Percentiles rank a stretch among this genome's conserved stretches.
Conservation (phyloP, 1,140 invertebrate genomes). For the Ceratina australensis region DNA sequence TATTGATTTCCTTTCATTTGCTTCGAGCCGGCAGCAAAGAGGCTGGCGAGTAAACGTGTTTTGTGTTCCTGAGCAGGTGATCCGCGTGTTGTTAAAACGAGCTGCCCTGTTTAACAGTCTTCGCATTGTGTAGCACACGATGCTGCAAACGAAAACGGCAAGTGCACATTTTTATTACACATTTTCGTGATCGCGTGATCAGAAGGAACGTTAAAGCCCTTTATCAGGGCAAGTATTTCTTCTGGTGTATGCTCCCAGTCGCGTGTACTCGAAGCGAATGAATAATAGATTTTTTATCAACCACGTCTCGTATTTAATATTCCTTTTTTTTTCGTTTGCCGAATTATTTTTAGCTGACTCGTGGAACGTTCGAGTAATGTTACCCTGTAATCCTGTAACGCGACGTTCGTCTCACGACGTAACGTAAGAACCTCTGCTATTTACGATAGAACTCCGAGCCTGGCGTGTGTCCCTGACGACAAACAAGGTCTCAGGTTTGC, state of each 20-base stretch:
- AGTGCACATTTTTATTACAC: background rate
- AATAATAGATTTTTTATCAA: no score
- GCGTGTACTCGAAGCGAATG: no score
- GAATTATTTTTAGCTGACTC: no score
- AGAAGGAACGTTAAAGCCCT: no score
- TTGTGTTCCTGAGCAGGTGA: slow-evolving; percentile 26
- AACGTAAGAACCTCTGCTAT: background rate
- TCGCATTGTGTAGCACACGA: no score
- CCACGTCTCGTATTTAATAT: no score
- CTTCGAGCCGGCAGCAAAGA: slow-evolving; percentile 7
- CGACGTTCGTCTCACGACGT: background rate
- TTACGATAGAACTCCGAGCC: background rate
- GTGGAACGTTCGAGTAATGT: no score
- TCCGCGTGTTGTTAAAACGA: slow-evolving; percentile 5
- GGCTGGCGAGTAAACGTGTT: slow-evolving; percentile 18
- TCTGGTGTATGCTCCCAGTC: no score
- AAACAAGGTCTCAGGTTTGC: slow-evolving; percentile 23
- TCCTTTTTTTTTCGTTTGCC: no score
- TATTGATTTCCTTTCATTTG: slow-evolving; percentile 30
- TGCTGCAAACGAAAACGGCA: background rate
- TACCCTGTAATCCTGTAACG: no score
- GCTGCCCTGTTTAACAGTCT: background rate
- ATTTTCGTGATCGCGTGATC: no score
- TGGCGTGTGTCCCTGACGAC: background rate
- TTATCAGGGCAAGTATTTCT: no score